Conservation (phyloP, 1,140 invertebrate species). For the Trichonephila inaurata region DNA sequence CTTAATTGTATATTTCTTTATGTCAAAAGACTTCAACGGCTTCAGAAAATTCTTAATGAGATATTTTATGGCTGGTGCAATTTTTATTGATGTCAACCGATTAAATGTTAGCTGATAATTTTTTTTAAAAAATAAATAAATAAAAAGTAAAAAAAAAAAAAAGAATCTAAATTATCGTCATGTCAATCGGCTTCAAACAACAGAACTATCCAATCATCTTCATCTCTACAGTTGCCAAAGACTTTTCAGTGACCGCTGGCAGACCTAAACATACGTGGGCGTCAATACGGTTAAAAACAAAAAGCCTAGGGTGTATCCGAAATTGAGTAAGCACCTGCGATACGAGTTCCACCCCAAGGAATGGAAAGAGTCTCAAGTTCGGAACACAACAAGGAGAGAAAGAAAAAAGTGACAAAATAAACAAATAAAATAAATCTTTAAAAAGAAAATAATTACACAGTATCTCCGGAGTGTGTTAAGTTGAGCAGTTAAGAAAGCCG, state of each 20-base stretch:
- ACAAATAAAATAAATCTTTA: background rate
- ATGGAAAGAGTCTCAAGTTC: slow-evolving; percentile 55
- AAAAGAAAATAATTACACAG: slow-evolving; percentile 71
- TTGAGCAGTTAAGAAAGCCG: slow-evolving; percentile 51
- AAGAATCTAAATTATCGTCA: background rate
- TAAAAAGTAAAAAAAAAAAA: too few relatives aligned
- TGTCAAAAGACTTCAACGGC: too few relatives aligned
- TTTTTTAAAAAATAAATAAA: too few relatives aligned
- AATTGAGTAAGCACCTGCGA: slow-evolving; percentile 67
- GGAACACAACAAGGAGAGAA: background rate
- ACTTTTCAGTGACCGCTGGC: slow-evolving; percentile 11
- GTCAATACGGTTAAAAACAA: slow-evolving; percentile 59
- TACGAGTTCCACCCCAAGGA: slow-evolving; percentile 53
- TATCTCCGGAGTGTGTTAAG: slow-evolving; percentile 55
- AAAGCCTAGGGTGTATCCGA: slow-evolving; percentile 54
- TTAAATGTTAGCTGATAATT: background rate
- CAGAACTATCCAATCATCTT: background rate
- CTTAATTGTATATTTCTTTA: too few relatives aligned
- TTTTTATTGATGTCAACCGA: too few relatives aligned
- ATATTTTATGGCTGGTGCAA: too few relatives aligned
- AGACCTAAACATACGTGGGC: slow-evolving; percentile 38
- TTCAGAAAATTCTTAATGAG: too few relatives aligned
- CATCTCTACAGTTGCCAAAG: background rate
- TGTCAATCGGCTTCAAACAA: background rate
- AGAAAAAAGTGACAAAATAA: background rate